Conservation (phyloP, 2,888 invertebrate genomes). For the Mimachlamys varia region DNA sequence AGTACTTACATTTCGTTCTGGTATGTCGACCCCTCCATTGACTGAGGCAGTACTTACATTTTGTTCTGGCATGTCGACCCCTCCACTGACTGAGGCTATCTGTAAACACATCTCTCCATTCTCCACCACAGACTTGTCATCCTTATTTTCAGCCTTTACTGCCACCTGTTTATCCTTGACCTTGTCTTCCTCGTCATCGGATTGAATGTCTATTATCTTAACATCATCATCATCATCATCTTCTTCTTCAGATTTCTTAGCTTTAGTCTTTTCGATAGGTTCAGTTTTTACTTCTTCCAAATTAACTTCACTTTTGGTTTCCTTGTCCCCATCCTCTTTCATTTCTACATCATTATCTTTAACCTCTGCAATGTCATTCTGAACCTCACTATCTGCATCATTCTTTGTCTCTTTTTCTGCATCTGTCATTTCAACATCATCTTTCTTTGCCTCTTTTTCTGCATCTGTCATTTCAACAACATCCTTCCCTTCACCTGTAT, state of each 20-base stretch:
- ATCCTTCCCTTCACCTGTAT: not conserved
- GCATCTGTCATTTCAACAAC: conserved; percentile 39
- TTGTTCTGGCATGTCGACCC: conserved; percentile 49
- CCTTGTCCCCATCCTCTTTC: not conserved
- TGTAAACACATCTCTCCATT: conserved; percentile 57
- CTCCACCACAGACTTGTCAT: not conserved
- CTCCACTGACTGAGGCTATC: conserved; percentile 63
- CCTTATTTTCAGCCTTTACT: conserved; percentile 47
- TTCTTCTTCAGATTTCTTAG: not conserved
- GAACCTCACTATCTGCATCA: conserved; percentile 33
- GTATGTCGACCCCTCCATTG: conserved; percentile 56
- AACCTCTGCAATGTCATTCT: conserved; percentile 2
- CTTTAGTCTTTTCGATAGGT: not conserved
- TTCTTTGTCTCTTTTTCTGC: conserved; percentile 13
- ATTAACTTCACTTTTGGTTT: not conserved
- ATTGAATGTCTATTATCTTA: conserved; percentile 15
- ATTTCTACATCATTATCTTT: conserved; percentile 24
- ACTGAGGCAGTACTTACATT: conserved; percentile 52
- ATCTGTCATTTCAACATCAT: conserved; percentile 39
- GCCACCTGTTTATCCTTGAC: conserved; percentile 37
- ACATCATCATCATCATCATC: conserved; percentile 34
- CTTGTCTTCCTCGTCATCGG: conserved; percentile 36
- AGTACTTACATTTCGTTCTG: conserved; percentile 20
- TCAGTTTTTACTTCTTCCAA: not conserved
- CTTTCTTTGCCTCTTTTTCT: conserved; percentile 29